Evolutionary conservation across 2,888 invertebrate genomes (phyloP), one percentile per base, ranked within the genome.

Genomic region (Nymphalis c-album): DNA sequence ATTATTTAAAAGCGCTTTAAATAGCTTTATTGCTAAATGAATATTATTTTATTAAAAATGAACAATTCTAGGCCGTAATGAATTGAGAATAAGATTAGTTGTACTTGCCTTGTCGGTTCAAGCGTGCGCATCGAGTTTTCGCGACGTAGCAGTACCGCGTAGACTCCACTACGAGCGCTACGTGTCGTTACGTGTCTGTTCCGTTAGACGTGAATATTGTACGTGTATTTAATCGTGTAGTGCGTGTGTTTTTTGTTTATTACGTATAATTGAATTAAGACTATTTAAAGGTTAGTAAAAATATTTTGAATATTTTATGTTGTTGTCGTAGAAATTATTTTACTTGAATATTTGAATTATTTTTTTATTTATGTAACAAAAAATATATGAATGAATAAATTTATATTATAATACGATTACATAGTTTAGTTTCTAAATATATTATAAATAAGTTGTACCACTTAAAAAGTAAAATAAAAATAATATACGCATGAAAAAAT

Each of bases 61-160:
- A 18, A 68, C 71, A 68, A 74, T 71, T 73, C 53, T 73, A 70
- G 67, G 61, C 71, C 74, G 68, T 74, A 75, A 71, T 63, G 58
- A 68, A 74, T 71, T 59, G 69, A 68, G 58, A 71, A 72, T 74
- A 74, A 74, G 71, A 71, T 62, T 71, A 73, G 71, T 75, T 70
- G 71, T 45, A 50, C 66, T 63, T 65, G 69, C 63, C 63, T 64
- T 53, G 64, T 55, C 58, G 61, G 55, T 53, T 60, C 68, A 73
- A 75, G 73, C 73, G 77, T 76, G 77, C 77, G 76, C 77, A 77
- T 66, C 69, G 69, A 55, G 22, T 60, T 64, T 61, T 50, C 67
- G 68, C 71, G 67, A 68, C 74, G 75, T 76, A 75, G 77, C 77
- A 78, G 78, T 78, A 70, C 69, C 74, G 76, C 77, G 77, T 74